phyloP scores from a whole-genome alignment of 2,113 vertebrate genomes.

The Engraulis encrasicolus region DNA sequence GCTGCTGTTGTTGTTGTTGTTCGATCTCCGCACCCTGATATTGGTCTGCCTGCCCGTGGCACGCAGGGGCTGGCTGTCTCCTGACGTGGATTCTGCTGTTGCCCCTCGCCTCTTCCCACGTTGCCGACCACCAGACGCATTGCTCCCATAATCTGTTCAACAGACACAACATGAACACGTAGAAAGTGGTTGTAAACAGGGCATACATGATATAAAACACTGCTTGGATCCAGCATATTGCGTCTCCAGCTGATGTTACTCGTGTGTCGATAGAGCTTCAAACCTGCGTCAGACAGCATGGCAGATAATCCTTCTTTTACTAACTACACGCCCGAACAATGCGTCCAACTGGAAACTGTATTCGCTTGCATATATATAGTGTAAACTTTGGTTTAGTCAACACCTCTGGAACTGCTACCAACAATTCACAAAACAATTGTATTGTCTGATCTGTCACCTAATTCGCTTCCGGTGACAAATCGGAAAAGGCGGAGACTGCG shows the following conservation, averaged over 20 bases:
- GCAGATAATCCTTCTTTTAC: not conserved
- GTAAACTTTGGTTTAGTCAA: not conserved
- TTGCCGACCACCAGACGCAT: slow-evolving; percentile 76
- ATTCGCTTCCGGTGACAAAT: slow-evolving; percentile 18
- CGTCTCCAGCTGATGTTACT: not conserved
- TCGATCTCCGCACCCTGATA: slow-evolving; percentile 65
- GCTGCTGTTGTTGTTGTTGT: slow-evolving; percentile 51
- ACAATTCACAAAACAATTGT: slow-evolving; percentile 3
- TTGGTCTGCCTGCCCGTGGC: slow-evolving; percentile 89
- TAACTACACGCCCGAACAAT: not conserved
- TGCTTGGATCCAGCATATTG: not conserved
- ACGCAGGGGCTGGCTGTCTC: slow-evolving; percentile 83
- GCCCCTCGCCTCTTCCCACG: slow-evolving; percentile 83
- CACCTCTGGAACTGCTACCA: not conserved
- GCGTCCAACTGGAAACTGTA: not conserved
- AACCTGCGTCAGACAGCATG: slow-evolving; percentile 76
- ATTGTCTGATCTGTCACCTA: slow-evolving; percentile 10
- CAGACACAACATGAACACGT: not conserved
- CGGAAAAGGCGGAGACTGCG: slow-evolving; percentile 13
- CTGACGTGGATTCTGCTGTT: slow-evolving; percentile 72
- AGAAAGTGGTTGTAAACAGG: not conserved
- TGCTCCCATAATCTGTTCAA: slow-evolving; percentile 70
- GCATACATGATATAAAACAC: not conserved
- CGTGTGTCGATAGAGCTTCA: slow-evolving; percentile 25
- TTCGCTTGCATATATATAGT: not conserved